A percentile compares a stretch with the other conserved stretches of the same genome.
These are phyloP conservation scores for Caenorhabditis becei DNA, from an alignment of 2,888 invertebrate genomes.

Conservation along the genomic window DNA sequence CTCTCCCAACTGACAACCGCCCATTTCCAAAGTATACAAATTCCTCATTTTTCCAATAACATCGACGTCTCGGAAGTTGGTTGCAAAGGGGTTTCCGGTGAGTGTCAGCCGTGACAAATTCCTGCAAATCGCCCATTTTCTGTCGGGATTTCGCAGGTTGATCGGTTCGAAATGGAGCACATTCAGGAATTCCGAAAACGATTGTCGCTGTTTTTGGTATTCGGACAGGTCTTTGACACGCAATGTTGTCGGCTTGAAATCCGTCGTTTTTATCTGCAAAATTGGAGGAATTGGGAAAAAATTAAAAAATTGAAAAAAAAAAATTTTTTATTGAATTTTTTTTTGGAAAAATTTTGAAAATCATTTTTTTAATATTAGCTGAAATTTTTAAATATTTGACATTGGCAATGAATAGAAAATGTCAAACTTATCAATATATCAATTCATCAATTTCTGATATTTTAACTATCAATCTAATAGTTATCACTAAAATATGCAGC, in stretches of 20 bases:
- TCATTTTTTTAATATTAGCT: too few relatives aligned
- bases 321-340: neutral
- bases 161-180: constrained; percentile 26
- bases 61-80: neutral
- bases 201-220: constrained; percentile 1
- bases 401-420: too few relatives aligned
- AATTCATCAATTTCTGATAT: too few relatives aligned
- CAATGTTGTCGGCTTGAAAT: constrained; percentile 45
- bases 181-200: constrained; percentile 13
- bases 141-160: constrained; percentile 25
- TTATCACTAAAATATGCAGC: too few relatives aligned
- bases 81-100: constrained; percentile 43
- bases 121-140: constrained; percentile 19
- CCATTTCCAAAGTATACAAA: constrained; percentile 17
- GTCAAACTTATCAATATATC: too few relatives aligned
- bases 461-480: too few relatives aligned
- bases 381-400: too few relatives aligned
- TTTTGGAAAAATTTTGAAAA: neutral
- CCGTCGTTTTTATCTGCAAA: constrained; percentile 29
- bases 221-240: neutral
- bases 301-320: too few relatives aligned
- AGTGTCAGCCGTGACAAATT: constrained; percentile 25
- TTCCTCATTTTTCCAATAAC: constrained; percentile 16
- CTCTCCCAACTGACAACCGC: neutral
- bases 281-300: neutral